These are phyloP conservation scores for Lepidocyrtoides sp. DNA, from an alignment of 2,888 invertebrate species.

Conservation along the genomic window DNA sequence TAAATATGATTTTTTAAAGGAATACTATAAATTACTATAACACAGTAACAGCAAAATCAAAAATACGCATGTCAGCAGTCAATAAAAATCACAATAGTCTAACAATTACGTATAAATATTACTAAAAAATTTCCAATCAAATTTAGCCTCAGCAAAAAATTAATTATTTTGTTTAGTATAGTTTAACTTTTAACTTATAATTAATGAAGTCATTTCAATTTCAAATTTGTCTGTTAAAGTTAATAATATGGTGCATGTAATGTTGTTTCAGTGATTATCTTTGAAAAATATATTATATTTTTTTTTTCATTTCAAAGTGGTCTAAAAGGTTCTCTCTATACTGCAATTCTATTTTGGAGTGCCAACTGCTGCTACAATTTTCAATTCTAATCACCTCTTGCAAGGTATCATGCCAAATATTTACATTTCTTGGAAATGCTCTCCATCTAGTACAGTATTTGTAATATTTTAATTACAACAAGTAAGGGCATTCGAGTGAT, in stretches of 20 bases:
- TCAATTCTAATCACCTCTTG: too few species aligned
- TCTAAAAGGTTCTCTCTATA: too few species aligned
- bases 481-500: too few species aligned
- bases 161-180: neutral
- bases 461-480: too few species aligned
- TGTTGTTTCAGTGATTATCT: too few species aligned
- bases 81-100: neutral
- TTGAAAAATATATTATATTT: too few species aligned
- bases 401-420: too few species aligned
- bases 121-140: slow-evolving; percentile 4
- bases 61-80: neutral
- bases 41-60: slow-evolving; percentile 19
- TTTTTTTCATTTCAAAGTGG: too few species aligned
- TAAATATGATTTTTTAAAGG: neutral
- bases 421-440: too few species aligned
- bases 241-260: neutral
- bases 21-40: neutral
- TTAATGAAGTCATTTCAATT: slow-evolving; percentile 8
- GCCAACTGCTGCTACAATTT: too few species aligned
- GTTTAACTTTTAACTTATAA: slow-evolving; percentile 29
- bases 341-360: too few species aligned
- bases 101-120: neutral
- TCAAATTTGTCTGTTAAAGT: slow-evolving; percentile 6
- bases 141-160: slow-evolving; percentile 2
- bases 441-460: too few species aligned